phyloP scores from a whole-genome alignment of 2,113 vertebrate species.

The Oncorhynchus mykiss region DNA sequence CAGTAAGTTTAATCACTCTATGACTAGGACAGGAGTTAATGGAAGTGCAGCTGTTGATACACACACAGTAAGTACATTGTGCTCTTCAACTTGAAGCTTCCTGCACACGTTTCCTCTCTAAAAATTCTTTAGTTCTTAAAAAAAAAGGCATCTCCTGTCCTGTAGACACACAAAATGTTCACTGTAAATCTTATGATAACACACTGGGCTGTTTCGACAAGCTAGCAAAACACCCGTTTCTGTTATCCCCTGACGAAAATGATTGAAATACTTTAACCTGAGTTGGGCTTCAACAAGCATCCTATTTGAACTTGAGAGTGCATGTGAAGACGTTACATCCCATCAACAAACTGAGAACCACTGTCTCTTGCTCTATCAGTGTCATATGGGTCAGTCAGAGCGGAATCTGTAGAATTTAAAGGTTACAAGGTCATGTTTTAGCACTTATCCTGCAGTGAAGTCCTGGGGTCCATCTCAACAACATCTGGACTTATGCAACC shows the following conservation, averaged over 20 bases:
- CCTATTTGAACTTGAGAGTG: slow-evolving; percentile 21
- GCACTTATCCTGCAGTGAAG: slow-evolving; percentile 39
- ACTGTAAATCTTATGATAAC: background rate
- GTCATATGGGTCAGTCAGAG: background rate
- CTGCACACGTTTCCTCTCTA: slow-evolving; percentile 2
- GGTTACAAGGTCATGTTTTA: slow-evolving; percentile 55
- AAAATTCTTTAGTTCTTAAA: background rate
- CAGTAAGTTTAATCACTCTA: background rate
- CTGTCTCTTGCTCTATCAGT: background rate
- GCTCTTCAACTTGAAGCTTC: background rate
- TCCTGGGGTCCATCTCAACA: slow-evolving; percentile 31
- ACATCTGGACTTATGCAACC: slow-evolving; percentile 57
- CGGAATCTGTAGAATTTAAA: slow-evolving; percentile 57
- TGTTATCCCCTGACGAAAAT: slow-evolving; percentile 39
- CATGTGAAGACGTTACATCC: slow-evolving; percentile 50
- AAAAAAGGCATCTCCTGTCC: background rate
- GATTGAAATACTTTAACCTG: slow-evolving; percentile 23
- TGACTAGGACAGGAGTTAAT: background rate
- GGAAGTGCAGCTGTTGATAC: background rate
- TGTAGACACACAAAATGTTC: background rate
- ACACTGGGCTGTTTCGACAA: slow-evolving; percentile 4
- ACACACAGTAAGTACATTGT: background rate
- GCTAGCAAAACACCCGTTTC: slow-evolving; percentile 24
- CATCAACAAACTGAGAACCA: slow-evolving; percentile 31
- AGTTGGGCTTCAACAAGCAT: slow-evolving; percentile 28